Evolutionary conservation across 2,113 vertebrate species (phyloP).

Genomic region (Danionella cerebrum): DNA sequence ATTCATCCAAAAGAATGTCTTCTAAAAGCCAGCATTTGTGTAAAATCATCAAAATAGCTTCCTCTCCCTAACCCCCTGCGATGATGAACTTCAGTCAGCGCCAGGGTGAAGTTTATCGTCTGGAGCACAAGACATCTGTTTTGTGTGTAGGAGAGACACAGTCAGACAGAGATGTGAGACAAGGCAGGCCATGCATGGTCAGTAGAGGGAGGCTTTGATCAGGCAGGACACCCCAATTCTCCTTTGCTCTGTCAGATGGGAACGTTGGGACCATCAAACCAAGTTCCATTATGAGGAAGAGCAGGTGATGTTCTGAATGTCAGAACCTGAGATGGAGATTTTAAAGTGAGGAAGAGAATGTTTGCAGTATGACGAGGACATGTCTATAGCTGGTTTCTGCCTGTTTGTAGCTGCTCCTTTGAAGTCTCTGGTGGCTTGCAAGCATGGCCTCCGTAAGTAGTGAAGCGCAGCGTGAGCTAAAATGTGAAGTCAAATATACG

Average conservation of each 20-base stretch:
- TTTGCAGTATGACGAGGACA: not conserved
- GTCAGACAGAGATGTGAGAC: slow-evolving; percentile 29
- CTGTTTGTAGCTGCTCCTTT: slow-evolving; percentile 28
- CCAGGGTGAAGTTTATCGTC: slow-evolving; percentile 28
- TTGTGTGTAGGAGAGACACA: slow-evolving; percentile 32
- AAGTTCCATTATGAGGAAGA: slow-evolving; percentile 31
- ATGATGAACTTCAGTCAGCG: slow-evolving; percentile 28
- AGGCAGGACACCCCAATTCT: not conserved
- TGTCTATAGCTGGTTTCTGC: slow-evolving; percentile 4
- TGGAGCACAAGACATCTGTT: slow-evolving; percentile 39
- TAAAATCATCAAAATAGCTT: not conserved
- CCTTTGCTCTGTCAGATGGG: slow-evolving; percentile 15
- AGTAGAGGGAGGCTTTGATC: slow-evolving; percentile 42
- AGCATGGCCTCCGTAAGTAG: slow-evolving; percentile 7
- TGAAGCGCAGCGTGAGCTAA: slow-evolving; percentile 64
- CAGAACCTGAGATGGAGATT: not conserved
- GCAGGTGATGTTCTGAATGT: no score
- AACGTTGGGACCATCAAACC: slow-evolving; percentile 25
- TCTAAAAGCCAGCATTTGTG: no score
- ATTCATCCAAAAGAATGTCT: no score
- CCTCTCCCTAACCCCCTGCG: not conserved
- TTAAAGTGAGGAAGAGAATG: not conserved
- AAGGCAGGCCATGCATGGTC: slow-evolving; percentile 38
- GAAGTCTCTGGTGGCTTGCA: slow-evolving; percentile 26
- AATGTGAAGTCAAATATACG: slow-evolving; percentile 56